Base-by-base conservation (phyloP, 2,797 vertebrate species). In the Pipistrellus nathusii region DNA sequence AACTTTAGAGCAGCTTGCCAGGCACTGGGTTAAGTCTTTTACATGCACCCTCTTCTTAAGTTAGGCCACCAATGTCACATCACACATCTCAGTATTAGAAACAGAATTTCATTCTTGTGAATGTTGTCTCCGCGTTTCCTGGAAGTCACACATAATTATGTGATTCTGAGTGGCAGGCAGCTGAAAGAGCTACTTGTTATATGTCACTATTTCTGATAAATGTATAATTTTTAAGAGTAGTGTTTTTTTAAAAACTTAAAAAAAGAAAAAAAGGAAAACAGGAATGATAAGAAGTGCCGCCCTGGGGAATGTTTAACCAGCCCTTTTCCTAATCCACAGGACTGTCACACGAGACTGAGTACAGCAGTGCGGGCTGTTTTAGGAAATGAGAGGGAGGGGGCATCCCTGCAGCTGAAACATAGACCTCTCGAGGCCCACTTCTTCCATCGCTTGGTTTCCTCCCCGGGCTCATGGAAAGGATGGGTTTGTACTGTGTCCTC, bases 321-420 rank as follows among this genome's bases (percentile, higher is more conserved):
- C 21, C 11, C 25, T 17, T 55, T 32, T 18, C 53, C 53, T 57
- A 8, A 27, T 14, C 48, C 1, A 1, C 8, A 17, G 27, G 48
- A 10, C 25, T 0, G 4, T 0, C 51, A 1, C 59, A 15, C 0
- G 0, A 38, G 4, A 14, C 5, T 1, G 11, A 30, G 23, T 5
- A 1, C 0, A 8, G 57, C 71, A 1, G 1, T 1, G 14, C 13
- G 5, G 75, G 17, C 15, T 17, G 12, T 2, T 21, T 8, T 11
- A 38, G 1, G 30, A 68, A 7, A 7, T 10, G 25, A 30, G 25
- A 8, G 9, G 23, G 25, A 57, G 0, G 4, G 2, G 46, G 2
- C 7, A 1, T 3, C 7, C 8, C 2, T 10, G 71, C 11, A 11
- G 23, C 48, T 17, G 1, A 25, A 48, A 18, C 35, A 18, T 7